Evolutionary conservation across 2,888 invertebrate genomes (phyloP).

Genomic region (Caenorhabditis zanzibari): DNA sequence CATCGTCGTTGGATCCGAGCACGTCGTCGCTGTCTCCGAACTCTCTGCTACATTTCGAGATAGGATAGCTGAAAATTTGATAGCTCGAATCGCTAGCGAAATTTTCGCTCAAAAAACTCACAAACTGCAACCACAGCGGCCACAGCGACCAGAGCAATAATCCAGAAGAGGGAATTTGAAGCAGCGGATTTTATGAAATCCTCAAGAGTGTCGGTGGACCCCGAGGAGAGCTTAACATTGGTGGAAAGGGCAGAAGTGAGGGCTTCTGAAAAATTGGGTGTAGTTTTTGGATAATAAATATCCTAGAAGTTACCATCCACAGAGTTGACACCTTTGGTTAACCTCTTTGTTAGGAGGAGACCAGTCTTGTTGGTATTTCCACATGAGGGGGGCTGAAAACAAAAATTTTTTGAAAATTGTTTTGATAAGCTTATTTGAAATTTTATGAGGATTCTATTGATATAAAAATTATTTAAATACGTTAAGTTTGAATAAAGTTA

Average conservation of each 20-base stretch:
- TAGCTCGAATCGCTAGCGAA: too few species aligned
- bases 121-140: constrained; percentile 45
- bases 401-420: not conserved
- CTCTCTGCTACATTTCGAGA: constrained; percentile 29
- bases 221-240: constrained; percentile 45
- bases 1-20: constrained; percentile 57
- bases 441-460: too few species aligned
- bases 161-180: constrained; percentile 44
- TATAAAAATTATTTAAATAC: too few species aligned
- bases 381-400: constrained; percentile 72
- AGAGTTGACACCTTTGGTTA: constrained; percentile 46
- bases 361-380: constrained; percentile 65
- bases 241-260: constrained; percentile 71
- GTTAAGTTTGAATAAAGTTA: not conserved
- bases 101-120: constrained; percentile 31
- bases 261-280: constrained; percentile 40
- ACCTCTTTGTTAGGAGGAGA: constrained; percentile 63
- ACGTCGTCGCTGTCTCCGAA: constrained; percentile 60
- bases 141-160: constrained; percentile 43
- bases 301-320: constrained; percentile 38
- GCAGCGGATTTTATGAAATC: constrained; percentile 25
- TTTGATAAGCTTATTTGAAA: too few species aligned
- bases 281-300: not conserved
- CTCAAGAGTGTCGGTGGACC: constrained; percentile 34
- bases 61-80: constrained; percentile 37